phyloP scores from a whole-genome alignment of 2,113 vertebrate genomes.

The Penelope pileata region DNA sequence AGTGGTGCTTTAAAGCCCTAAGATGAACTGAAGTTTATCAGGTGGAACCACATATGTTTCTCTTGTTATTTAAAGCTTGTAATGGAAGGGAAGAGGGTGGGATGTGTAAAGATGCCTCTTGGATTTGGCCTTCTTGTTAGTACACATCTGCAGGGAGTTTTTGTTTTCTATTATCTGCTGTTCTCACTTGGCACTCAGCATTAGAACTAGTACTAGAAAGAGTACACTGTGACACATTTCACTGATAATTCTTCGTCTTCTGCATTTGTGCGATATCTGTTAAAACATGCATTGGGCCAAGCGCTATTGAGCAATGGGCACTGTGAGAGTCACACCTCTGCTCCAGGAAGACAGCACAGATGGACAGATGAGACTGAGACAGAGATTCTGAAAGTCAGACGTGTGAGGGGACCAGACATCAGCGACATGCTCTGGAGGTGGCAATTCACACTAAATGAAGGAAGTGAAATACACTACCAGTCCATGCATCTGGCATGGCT shows the following conservation, averaged over 20 bases:
- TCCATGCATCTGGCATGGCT: background rate
- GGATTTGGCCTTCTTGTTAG: background rate
- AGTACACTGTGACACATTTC: background rate
- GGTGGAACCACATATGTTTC: background rate
- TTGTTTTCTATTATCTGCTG: background rate
- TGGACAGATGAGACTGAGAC: background rate
- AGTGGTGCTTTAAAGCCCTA: background rate
- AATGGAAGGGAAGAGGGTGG: background rate
- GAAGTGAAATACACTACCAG: background rate
- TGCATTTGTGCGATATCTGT: background rate
- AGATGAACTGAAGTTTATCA: background rate
- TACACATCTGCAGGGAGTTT: background rate
- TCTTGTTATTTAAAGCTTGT: background rate
- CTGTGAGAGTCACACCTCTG: accelerated
- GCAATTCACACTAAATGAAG: background rate
- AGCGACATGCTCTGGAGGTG: background rate
- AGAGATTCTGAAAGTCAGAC: background rate
- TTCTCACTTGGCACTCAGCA: background rate
- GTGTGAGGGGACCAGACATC: background rate
- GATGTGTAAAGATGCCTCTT: background rate
- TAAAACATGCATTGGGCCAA: background rate
- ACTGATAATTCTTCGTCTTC: background rate
- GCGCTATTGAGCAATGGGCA: background rate
- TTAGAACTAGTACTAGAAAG: background rate
- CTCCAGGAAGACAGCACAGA: background rate